Evolutionary conservation across 2,797 vertebrate genomes (phyloP), one percentile per base, ranked within the genome.

Genomic region (Pteronotus mesoamericanus): DNA sequence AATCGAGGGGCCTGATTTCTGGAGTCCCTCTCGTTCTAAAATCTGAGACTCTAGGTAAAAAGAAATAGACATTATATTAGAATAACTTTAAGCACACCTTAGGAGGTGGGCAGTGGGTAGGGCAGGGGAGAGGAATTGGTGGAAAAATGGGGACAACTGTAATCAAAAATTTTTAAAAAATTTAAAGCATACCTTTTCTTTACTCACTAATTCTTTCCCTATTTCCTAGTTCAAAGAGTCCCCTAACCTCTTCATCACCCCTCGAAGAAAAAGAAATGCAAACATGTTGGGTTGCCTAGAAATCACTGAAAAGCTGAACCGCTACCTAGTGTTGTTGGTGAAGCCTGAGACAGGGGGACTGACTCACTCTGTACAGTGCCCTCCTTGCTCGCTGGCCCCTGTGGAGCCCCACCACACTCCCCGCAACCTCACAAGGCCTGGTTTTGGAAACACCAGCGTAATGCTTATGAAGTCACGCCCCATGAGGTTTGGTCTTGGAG

Each of bases 401-500:
- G 61, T 32, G 10, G 3, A 42, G n/a, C 59, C 53, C 46, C 1
- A 1, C 46, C 53, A 68, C 5, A 15, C n/a, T 24, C 37, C 71
- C 91, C 87, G 86, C 48, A 55, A 64, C 64, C 83, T 88, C 71
- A 59, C 29, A 53, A 86, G 89, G 85, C 86, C 64, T 48, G 29
- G 53, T 51, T 91, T 53, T 96, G 92, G 94, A 95, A 97, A 94
- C 84, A 95, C 68, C 89, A 92, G 82, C 2, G 8, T 86, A 53
- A 94, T 91, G 79, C 80, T 91, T 93, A 96, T 92, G 94, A 97
- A 90, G 94, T 96, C 97, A 96, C 37, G 19, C 72, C 94, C 85
- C 37, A 12, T 68, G 90, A 87, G 92, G 78, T 71, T 86, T 87
- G 53, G 86, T 61, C 66, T 92, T 86, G 85, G 86, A 79, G 83